Evolutionary conservation across 2,888 invertebrate genomes (phyloP), one percentile per base, ranked within the genome.

Genomic region (Pinctada fucata): DNA sequence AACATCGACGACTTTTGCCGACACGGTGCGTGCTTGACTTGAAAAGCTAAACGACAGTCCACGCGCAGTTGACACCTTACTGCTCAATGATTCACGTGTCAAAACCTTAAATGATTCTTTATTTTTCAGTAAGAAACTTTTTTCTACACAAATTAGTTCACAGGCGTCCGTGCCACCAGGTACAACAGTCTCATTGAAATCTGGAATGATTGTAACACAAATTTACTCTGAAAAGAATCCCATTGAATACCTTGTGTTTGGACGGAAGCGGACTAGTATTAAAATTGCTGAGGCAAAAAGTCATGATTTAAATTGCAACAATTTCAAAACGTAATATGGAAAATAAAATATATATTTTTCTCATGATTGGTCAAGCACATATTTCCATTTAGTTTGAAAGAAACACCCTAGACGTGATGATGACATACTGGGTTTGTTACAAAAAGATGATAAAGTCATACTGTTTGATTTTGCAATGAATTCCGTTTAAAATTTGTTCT

Each of bases 121-220:
- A 16, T 50, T 48, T 49, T 72, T 72, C 51, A 72, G 52, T 72
- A 72, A 72, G 71, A 72, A 72, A 72, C 71, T 52, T 72, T 72
- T n/a, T 52, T 52, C 71, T 72, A 8, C 52, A 45, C 52, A 51
- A 31, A 52, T 72, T 52, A 72, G 71, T 52, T 72, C 58, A 52
- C 71, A 72, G 71, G 71, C 52, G 71, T 47, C 52, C 52, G 52
- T 51, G 71, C 51, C 52, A 72, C 50, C 52, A 50, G 52, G 71
- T 72, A 52, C 71, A 72, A 45, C 51, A 16, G 52, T 72, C 52
- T 72, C 31, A 52, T 52, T 52, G 6, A 52, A 52, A 8, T 8
- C 5, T 52, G 58, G n/a, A n/a, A n/a, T n/a, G n/a, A n/a, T n/a
- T n/a, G n/a, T n/a, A n/a, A n/a, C n/a, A n/a, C n/a, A n/a, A n/a